Base-by-base conservation (phyloP, 1,140 invertebrate genomes). In the Samia ricini region DNA sequence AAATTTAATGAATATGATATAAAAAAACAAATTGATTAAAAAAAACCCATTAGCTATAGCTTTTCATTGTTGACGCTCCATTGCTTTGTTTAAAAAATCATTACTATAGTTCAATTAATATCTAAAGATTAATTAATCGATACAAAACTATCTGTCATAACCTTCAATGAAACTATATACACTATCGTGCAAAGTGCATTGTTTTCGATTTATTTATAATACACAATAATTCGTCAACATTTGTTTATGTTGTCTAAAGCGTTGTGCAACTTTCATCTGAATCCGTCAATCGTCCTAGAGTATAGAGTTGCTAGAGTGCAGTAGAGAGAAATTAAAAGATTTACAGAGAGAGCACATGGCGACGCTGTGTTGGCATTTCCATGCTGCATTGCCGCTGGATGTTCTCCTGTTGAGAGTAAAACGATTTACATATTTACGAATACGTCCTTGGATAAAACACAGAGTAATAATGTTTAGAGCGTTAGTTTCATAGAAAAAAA, bases 341-440 rank as follows among this genome's bases (percentile, higher is more conserved):
- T 91, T 3, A 91, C 88, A 7, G 90, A 91, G 22, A 91, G 66
- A 1, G 88, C 88, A 54, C 88, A 87, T 6, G 88, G 83, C 10
- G 89, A 91, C 56, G 90, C 90, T 65, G 90, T 90, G 72, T 91
- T 91, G 2, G 86, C 86, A 64, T 91, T 91, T 18, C 95, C 95
- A 72, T 96, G 95, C 85, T 96, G 95, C 95, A 96, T 96, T 7
- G 95, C 95, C 42, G 95, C 95, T 64, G 95, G 95, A 83, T 95
- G 95, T 79, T 96, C 95, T 68, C 95, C 95, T 96, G 91, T 76
- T 91, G 90, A 88, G 83, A 80, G 84, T 62, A 70, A 63, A 63
- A 24, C 8, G 29, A 0, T 55, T 51, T 20, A 42, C 18, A 21
- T 57, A 33, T 56, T 49, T 57, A 22, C 49, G 36, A 36, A 36